Base-by-base conservation (phyloP, 2,113 vertebrate species). In the Verasper variegatus region DNA sequence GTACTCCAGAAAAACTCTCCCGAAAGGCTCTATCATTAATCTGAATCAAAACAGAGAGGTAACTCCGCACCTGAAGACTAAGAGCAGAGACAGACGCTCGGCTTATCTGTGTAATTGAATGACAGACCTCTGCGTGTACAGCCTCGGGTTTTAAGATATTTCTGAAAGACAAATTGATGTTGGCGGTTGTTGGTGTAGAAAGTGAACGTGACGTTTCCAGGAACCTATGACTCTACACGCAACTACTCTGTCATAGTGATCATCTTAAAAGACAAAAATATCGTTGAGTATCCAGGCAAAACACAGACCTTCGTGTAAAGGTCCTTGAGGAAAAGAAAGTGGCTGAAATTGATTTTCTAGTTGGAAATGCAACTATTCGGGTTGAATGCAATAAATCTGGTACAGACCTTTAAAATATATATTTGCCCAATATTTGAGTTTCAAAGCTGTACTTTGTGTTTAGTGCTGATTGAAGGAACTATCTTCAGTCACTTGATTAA, bases 1-100 rank as follows among this genome's bases (percentile, higher is more conserved):
- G 69, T 79, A 60, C 71, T 84, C 45, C 55, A 62, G 78, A 86
- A 86, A 89, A 89, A 85, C 71, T 74, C 74, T 76, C 74, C 60
- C 40, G 35, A 82, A 80, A 84, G 78, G 72, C 74, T 79, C 59
- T 60, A 75, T 80, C 71, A 71, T 84, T 76, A 75, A 80, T 84
- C 74, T 82, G 51, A 68, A 81, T 65, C 68, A 58, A 78, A 82
- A 71, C 62, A 82, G 49, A 77, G 56, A 62, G 27, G 20, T 47
- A 68, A 69, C 42, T 14, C 31, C 1, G 57, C 21, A 57, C 40
- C 75, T 61, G 68, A 49, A 85, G 64, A 75, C 56, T 77, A 62
- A 79, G 68, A 26, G 63, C 2, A 0, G 54, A 72, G 61, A 71
- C 24, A 76, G 42, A 71, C 54, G 47, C 72, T 61, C 21, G 24